Evolutionary conservation across 2,113 vertebrate species (phyloP).

Genomic region (Gasterosteus nipponicus): DNA sequence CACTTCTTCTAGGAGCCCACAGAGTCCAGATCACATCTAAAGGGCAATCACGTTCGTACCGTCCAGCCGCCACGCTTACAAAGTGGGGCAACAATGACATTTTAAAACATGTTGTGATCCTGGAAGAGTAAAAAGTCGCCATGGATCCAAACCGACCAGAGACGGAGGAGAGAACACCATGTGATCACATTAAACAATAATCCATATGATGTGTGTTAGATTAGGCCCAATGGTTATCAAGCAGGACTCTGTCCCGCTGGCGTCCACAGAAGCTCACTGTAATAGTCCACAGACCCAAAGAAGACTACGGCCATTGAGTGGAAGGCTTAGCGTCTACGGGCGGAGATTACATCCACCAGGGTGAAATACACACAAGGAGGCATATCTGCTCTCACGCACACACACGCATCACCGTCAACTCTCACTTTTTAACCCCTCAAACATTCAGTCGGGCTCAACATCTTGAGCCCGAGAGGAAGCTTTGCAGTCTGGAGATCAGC

Average conservation of each 20-base stretch:
- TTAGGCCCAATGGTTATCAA: slow-evolving; percentile 7
- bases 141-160: background rate
- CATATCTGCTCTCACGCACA: slow-evolving; percentile 11
- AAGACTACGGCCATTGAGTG: slow-evolving; percentile 57
- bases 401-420: background rate
- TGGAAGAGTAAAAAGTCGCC: background rate
- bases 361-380: slow-evolving; percentile 26
- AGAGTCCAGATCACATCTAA: background rate
- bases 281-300: slow-evolving; percentile 53
- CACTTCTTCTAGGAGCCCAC: background rate
- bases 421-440: background rate
- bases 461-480: background rate
- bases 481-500: slow-evolving; percentile 13
- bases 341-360: slow-evolving; percentile 45
- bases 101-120: background rate
- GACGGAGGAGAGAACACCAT: background rate
- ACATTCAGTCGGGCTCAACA: background rate
- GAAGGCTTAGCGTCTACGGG: slow-evolving; percentile 47
- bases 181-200: background rate
- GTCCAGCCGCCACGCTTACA: background rate
- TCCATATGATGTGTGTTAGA: slow-evolving; percentile 6
- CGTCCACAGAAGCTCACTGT: slow-evolving; percentile 42
- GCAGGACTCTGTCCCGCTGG: background rate
- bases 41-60: background rate
- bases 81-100: background rate